Percentiles rank a stretch among this genome's conserved stretches.
phyloP scores from a whole-genome alignment of 2,797 vertebrate species.

The Chaenodraco wilsoni region DNA sequence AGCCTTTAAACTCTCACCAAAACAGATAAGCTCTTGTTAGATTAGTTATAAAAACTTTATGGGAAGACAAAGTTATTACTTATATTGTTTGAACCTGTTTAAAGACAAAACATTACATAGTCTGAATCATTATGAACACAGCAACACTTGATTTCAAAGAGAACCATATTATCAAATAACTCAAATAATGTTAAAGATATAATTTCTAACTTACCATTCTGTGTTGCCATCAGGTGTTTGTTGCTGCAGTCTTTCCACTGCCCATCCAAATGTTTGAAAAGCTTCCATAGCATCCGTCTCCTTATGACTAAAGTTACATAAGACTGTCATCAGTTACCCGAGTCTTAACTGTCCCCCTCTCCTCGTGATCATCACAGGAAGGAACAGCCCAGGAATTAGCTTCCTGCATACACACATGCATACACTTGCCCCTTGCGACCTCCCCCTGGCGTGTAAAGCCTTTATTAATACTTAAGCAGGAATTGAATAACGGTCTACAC shows the following conservation, averaged over 20 bases:
- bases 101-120: background rate
- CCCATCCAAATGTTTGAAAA: conserved; percentile 37
- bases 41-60: background rate
- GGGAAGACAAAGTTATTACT: background rate
- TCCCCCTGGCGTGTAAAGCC: conserved; percentile 74
- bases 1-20: background rate
- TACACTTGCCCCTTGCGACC: conserved; percentile 64
- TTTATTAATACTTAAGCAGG: conserved; percentile 87
- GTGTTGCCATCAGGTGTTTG: background rate
- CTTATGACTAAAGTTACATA: conserved; percentile 46
- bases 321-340: conserved; percentile 60
- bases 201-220: conserved; percentile 52
- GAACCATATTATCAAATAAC: background rate
- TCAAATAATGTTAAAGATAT: background rate
- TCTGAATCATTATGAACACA: background rate
- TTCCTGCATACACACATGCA: conserved; percentile 35
- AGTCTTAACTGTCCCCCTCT: conserved; percentile 46
- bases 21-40: background rate
- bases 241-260: conserved; percentile 9
- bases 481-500: conserved; percentile 79
- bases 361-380: conserved; percentile 51
- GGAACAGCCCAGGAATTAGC: conserved; percentile 64
- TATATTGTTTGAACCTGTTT: background rate
- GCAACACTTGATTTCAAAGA: background rate
- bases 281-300: conserved; percentile 42